Percentiles rank a stretch among this genome's conserved stretches.
These are phyloP conservation scores for Chalcis sispes DNA, from an alignment of 2,888 invertebrate genomes.

Conservation along the genomic window DNA sequence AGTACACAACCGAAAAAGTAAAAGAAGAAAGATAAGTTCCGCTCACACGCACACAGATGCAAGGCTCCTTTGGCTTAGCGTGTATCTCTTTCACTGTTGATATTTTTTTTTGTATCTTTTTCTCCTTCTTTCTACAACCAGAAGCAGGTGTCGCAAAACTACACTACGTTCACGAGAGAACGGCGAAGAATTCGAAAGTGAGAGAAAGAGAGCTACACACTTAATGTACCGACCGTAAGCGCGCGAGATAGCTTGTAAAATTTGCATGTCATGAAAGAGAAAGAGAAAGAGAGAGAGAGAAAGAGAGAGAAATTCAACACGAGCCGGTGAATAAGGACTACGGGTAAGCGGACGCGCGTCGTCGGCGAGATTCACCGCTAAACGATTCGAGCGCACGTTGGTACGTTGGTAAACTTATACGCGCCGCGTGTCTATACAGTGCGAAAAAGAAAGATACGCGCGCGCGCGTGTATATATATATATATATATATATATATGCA, in stretches of 20 bases:
- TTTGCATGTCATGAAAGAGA: conserved; percentile 58
- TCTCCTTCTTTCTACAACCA: conserved; percentile 2
- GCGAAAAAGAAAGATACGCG: conserved; percentile 6
- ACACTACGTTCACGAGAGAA: conserved; percentile 32
- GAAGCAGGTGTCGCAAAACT: conserved; percentile 55
- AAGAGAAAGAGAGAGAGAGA: too few species aligned
- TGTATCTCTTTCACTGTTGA: neutral
- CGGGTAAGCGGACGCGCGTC: neutral
- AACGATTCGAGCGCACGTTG: conserved; percentile 7
- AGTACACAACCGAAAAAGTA: too few species aligned
- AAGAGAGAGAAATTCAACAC: conserved; percentile 56
- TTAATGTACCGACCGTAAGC: conserved; percentile 54
- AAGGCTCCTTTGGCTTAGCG: too few species aligned
- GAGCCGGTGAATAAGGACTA: conserved; percentile 45
- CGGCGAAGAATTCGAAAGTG: too few species aligned
- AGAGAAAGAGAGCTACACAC: too few species aligned
- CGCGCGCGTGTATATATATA: too few species aligned
- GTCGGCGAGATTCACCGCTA: conserved; percentile 11
- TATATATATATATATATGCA: neutral
- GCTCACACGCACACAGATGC: too few species aligned
- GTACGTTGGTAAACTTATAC: neutral
- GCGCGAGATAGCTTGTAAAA: conserved; percentile 54
- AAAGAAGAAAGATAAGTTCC: conserved; percentile 1
- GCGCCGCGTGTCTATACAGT: conserved; percentile 13
- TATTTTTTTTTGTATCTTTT: neutral